Evolutionary conservation across 2,797 vertebrate genomes (phyloP).

Genomic region (Manis javanica): DNA sequence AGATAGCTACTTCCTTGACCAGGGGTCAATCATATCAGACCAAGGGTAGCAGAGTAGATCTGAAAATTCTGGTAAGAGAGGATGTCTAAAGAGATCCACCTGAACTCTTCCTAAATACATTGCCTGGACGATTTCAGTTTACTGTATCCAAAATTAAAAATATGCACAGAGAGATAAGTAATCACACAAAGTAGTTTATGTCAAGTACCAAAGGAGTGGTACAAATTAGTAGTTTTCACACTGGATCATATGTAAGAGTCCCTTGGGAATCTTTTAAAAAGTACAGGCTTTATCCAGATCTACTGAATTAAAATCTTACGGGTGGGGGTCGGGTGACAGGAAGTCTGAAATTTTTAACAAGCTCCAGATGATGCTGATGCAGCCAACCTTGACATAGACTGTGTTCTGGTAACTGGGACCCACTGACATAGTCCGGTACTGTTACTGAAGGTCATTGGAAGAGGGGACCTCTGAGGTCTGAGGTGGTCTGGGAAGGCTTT

Average conservation of each 20-base stretch:
- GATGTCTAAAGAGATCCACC: too few species aligned
- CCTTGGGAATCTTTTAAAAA: background rate
- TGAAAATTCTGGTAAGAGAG: background rate
- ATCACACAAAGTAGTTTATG: background rate
- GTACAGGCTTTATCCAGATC: background rate
- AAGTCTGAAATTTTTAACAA: background rate
- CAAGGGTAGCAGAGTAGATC: background rate
- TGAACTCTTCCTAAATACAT: background rate
- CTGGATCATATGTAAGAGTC: background rate
- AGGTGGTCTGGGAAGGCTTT: background rate
- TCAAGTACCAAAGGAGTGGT: background rate
- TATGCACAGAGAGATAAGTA: background rate
- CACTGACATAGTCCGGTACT: background rate
- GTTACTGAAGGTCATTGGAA: fast-evolving
- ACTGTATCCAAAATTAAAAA: background rate
- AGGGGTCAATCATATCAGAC: background rate
- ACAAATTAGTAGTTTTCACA: background rate
- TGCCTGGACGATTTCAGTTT: background rate
- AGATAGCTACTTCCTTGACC: background rate
- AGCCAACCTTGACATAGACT: background rate
- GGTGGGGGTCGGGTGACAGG: background rate
- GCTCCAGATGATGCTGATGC: background rate
- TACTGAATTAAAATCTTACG: background rate
- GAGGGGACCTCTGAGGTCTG: background rate
- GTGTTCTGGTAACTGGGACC: background rate